phyloP scores from a whole-genome alignment of 1,140 invertebrate genomes.

The Leguminivora glycinivorella region DNA sequence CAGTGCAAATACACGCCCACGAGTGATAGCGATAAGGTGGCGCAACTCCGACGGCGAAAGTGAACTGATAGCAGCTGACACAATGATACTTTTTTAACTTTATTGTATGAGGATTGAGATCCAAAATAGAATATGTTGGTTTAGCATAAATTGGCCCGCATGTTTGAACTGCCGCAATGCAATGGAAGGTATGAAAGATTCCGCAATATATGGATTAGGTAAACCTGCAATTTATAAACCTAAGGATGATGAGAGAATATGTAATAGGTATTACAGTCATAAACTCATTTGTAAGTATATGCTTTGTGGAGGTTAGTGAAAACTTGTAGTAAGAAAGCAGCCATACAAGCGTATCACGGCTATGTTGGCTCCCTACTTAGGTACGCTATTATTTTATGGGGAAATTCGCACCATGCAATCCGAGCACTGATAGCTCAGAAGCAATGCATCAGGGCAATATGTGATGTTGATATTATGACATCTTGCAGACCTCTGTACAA shows the following conservation, averaged over 20 bases:
- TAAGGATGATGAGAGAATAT: not conserved
- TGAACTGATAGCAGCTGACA: conserved; percentile 8
- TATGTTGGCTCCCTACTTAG: too few relatives aligned
- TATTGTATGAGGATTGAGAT: not conserved
- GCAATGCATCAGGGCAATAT: too few relatives aligned
- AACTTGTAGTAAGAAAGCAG: too few relatives aligned
- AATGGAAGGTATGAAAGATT: conserved; percentile 3
- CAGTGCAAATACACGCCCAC: conserved; percentile 25
- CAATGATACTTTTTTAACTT: not conserved
- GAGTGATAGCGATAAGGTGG: conserved; percentile 14
- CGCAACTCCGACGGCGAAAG: conserved; percentile 10
- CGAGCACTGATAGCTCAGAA: too few relatives aligned
- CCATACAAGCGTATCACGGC: too few relatives aligned
- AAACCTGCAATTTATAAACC: not conserved
- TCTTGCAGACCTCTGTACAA: too few relatives aligned
- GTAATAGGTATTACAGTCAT: not conserved
- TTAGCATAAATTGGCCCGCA: conserved; percentile 8
- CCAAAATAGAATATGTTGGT: not conserved
- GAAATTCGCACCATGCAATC: too few relatives aligned
- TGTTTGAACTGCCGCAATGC: not conserved
- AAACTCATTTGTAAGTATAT: too few relatives aligned
- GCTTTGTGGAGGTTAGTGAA: too few relatives aligned
- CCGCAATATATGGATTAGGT: conserved; percentile 7
- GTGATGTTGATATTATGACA: too few relatives aligned
- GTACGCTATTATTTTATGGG: too few relatives aligned